Conservation (phyloP, 2,113 vertebrate genomes). For the Micronisus gabar region DNA sequence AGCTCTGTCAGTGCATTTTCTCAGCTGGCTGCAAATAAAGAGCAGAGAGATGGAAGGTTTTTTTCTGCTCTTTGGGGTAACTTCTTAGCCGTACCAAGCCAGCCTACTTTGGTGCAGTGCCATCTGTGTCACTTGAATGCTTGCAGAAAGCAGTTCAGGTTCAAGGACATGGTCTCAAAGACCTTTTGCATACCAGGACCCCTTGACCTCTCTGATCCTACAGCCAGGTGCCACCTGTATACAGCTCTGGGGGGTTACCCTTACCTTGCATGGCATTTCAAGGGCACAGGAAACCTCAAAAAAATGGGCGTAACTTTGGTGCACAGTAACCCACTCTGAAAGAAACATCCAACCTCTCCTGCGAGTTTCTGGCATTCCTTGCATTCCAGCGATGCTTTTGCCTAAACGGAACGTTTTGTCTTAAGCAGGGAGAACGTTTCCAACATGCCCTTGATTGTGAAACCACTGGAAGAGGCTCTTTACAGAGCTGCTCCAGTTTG, state of each 20-base stretch:
- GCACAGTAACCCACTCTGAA: not conserved
- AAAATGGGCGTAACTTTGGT: not conserved
- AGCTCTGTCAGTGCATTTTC: not conserved
- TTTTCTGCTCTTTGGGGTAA: not conserved
- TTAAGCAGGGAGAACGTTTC: not conserved
- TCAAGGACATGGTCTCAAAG: not conserved
- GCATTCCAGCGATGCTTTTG: not conserved
- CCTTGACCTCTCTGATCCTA: not conserved
- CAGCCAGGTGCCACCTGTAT: not conserved
- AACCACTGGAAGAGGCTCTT: not conserved
- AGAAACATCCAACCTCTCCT: not conserved
- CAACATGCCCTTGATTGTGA: not conserved
- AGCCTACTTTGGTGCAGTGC: not conserved
- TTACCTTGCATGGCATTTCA: not conserved
- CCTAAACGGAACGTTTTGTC: not conserved
- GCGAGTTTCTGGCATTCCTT: not conserved
- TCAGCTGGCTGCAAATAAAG: not conserved
- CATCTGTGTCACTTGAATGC: rapidly evolving
- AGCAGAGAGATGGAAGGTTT: not conserved
- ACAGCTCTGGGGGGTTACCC: not conserved
- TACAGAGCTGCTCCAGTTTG: not conserved
- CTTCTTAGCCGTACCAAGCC: not conserved
- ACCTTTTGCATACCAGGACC: not conserved
- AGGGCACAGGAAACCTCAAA: not conserved
- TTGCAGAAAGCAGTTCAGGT: not conserved